These are phyloP conservation scores for Plagodis pulveraria DNA, from an alignment of 2,888 invertebrate species.

Conservation along the genomic window DNA sequence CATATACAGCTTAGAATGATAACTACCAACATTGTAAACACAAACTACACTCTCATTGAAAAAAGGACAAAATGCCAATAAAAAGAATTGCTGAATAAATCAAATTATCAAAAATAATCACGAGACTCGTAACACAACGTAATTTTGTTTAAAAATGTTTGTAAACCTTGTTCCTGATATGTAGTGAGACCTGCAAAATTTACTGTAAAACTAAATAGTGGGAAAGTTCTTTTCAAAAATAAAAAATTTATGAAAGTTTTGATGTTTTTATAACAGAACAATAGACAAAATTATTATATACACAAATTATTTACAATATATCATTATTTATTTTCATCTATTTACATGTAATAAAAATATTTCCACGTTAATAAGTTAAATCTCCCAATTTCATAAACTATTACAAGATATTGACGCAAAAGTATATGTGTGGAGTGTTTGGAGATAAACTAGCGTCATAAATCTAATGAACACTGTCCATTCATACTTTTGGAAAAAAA, in stretches of 20 bases:
- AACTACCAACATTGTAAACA: conserved; percentile 5
- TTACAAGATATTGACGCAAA: too few species aligned
- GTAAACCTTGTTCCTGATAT: conserved; percentile 83
- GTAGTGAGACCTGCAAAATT: conserved; percentile 84
- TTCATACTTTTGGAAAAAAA: too few species aligned
- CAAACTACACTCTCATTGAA: conserved; percentile 9
- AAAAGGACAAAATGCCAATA: conserved; percentile 30
- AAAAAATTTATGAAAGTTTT: neutral
- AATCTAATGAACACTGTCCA: too few species aligned
- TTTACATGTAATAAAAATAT: too few species aligned
- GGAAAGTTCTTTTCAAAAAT: conserved; percentile 55
- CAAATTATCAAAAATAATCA: conserved; percentile 52
- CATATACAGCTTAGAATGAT: conserved; percentile 12
- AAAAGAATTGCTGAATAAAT: conserved; percentile 39
- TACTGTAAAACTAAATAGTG: conserved; percentile 81
- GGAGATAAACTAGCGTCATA: too few species aligned
- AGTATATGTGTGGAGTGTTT: too few species aligned
- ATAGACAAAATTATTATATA: too few species aligned
- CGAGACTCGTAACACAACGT: conserved; percentile 62
- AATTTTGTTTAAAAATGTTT: conserved; percentile 54
- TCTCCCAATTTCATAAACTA: too few species aligned
- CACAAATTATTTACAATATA: too few species aligned
- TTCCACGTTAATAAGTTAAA: too few species aligned
- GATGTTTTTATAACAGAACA: too few species aligned
- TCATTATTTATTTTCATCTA: too few species aligned